Evolutionary conservation across 2,797 vertebrate genomes (phyloP), one percentile per base, ranked within the genome.

Genomic region (Squalus acanthias): DNA sequence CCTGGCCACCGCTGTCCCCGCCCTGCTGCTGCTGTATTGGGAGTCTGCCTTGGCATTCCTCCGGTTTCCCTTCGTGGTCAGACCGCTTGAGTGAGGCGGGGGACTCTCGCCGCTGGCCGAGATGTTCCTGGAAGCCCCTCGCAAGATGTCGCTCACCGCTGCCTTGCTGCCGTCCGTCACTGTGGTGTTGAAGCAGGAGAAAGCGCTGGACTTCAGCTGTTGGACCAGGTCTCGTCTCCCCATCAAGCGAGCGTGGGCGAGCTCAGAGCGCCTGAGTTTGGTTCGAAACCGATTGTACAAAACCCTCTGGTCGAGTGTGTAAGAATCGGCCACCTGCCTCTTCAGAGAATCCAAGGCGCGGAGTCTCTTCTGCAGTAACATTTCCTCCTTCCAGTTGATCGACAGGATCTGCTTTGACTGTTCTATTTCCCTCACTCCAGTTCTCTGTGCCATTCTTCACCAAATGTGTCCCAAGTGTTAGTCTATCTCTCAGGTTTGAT

Each of bases 281-380:
- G 26, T 10, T 17, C 96, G 96, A 60, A 97, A 97, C 87, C 79
- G 69, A 46, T 96, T 97, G 76, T 96, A 97, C 67, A 97, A 96
- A 82, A 96, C 87, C 89, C 97, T 97, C 96, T 98, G 97, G n/a
- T 97, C 96, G 10, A 96, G 91, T 7, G 96, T 96, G 96, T 95
- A 0, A 3, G 95, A 26, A 0, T 97, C 97, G 24, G 96, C 97
- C 60, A 57, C 92, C 29, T 97, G 96, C 79, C 96, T 97, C 96
- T 97, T 97, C 95, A 97, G 96, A 15, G 96, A 88, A 1, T 97
- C 97, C 95, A 98, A 65, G 39, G 97, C 96, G 33, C 91, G 93
- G 6, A 96, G 82, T 92, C 96, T 96, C 95, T 97, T 97, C 89
- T 97, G 96, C 65, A 97, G 88, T 17, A 97, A 60, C 26, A 20